These are phyloP conservation scores for Caenorhabditis latens DNA, from an alignment of 1,140 invertebrate genomes.

Conservation along the genomic window DNA sequence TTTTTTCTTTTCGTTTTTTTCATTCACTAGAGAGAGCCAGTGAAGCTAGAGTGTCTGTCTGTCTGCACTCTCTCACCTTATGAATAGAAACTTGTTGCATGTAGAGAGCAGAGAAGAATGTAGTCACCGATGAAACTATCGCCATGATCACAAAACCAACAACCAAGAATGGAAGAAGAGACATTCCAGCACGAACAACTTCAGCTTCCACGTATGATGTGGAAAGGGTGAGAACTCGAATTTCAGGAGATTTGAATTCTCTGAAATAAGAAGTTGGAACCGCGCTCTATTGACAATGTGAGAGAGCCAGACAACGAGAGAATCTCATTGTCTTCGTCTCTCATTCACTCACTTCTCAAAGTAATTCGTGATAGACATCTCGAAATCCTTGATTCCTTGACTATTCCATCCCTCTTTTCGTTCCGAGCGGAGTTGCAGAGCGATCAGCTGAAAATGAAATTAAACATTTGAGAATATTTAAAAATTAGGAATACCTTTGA, in stretches of 20 bases:
- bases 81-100: conserved; percentile 64
- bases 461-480: no score
- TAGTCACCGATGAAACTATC: conserved; percentile 66
- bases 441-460: conserved; percentile 59
- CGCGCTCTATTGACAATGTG: no score
- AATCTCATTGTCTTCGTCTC: background rate
- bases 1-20: background rate
- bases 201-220: conserved; percentile 67
- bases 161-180: conserved; percentile 68
- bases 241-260: conserved; percentile 60
- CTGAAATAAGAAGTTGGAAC: conserved; percentile 9
- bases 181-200: conserved; percentile 67
- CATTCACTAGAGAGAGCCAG: no score
- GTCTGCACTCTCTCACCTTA: conserved; percentile 42
- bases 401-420: conserved; percentile 63
- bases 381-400: conserved; percentile 64
- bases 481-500: background rate
- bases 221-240: conserved; percentile 66
- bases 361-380: conserved; percentile 67
- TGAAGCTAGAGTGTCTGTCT: no score
- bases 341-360: conserved; percentile 63
- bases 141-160: conserved; percentile 70
- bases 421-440: conserved; percentile 68
- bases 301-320: background rate
- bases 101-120: conserved; percentile 64